These are phyloP conservation scores for Anagyrus pseudococci DNA, from an alignment of 2,888 invertebrate species.

Conservation along the genomic window DNA sequence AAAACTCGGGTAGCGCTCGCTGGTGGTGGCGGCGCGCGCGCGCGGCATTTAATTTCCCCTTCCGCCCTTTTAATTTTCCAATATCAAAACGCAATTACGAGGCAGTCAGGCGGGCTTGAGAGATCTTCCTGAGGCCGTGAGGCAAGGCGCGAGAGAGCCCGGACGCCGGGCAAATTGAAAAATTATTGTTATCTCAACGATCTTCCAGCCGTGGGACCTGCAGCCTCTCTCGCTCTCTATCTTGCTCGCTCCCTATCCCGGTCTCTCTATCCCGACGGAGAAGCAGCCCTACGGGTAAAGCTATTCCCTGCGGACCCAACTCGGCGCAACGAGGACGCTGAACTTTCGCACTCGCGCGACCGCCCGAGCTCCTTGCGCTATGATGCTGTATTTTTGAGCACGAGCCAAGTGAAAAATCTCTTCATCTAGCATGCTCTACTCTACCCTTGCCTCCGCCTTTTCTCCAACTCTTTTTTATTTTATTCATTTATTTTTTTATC, in stretches of 20 bases:
- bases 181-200: constrained; percentile 29
- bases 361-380: too few species aligned
- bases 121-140: too few species aligned
- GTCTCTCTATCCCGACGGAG: background rate
- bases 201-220: background rate
- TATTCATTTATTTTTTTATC: too few species aligned
- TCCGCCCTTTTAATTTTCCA: constrained; percentile 17
- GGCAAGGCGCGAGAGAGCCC: background rate
- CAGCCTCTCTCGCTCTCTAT: background rate
- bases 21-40: too few species aligned
- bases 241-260: background rate
- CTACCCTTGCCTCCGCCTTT: too few species aligned
- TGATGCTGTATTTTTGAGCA: too few species aligned
- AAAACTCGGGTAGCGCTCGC: background rate
- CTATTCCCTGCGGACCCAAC: too few species aligned
- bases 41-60: background rate
- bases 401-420: too few species aligned
- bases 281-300: background rate
- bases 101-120: background rate
- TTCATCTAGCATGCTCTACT: too few species aligned
- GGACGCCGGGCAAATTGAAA: constrained; percentile 19
- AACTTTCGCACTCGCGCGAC: too few species aligned
- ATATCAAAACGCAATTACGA: constrained; percentile 17
- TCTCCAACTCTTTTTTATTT: too few species aligned
- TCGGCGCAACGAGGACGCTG: background rate